These are phyloP conservation scores for Alethe castanea DNA, from an alignment of 2,113 vertebrate species.

Conservation along the genomic window DNA sequence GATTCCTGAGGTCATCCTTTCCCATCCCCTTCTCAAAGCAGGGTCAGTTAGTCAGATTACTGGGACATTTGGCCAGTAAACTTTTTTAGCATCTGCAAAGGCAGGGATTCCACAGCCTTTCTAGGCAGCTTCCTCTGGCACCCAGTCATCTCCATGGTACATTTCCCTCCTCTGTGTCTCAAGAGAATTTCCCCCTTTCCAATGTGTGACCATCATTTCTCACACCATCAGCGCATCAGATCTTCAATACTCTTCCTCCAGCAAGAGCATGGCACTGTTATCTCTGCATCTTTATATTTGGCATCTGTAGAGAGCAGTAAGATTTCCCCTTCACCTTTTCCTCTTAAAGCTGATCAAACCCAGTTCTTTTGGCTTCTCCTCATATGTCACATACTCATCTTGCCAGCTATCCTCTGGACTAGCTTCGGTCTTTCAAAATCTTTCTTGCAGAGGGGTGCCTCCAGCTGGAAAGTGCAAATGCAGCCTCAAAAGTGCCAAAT, in stretches of 20 bases:
- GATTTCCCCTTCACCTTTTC: neutral
- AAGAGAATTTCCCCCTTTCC: neutral
- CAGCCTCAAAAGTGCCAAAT: neutral
- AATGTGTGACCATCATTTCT: neutral
- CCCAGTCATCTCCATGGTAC: fast-evolving
- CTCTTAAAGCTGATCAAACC: neutral
- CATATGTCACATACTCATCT: neutral
- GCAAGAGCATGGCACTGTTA: neutral
- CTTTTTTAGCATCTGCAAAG: neutral
- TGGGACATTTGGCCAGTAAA: neutral
- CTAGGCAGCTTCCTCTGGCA: neutral
- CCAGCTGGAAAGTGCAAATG: neutral
- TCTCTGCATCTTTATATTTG: neutral
- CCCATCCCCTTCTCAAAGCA: neutral
- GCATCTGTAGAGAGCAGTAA: neutral
- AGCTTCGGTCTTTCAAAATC: neutral
- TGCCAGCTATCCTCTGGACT: neutral
- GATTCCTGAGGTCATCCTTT: neutral
- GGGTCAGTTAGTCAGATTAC: neutral
- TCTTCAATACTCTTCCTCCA: neutral
- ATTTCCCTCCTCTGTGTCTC: fast-evolving
- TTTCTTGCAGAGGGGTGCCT: neutral
- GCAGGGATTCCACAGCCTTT: neutral
- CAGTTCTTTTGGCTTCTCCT: neutral
- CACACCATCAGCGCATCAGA: neutral